Evolutionary conservation across 2,888 invertebrate genomes (phyloP), one percentile per base, ranked within the genome.

Genomic region (Tortrix viridana): DNA sequence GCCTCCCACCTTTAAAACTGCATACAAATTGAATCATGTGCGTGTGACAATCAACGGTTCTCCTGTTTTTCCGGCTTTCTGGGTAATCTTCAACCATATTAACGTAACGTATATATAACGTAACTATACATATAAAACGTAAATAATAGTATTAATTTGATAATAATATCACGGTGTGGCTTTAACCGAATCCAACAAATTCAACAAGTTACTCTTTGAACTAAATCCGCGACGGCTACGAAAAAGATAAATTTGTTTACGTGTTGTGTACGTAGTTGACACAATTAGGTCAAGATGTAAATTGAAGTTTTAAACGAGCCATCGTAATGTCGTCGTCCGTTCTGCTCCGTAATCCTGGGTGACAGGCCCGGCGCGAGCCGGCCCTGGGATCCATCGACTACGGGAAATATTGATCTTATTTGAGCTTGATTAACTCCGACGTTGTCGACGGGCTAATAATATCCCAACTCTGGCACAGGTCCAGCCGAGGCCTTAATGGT

Each of bases 381-480:
- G 78, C 81, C 82, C 82, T 79, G 82, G 81, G 79, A 38, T 82
- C 81, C 83, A 86, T 85, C 85, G 88, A 84, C 85, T 84, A 86
- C 86, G 85, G 84, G 79, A 84, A 88, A 85, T 91, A 92, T 92
- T 86, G 91, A 91, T 91, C 89, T 89, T 90, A 90, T 91, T 90
- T 86, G 89, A 89, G 91, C 86, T 88, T 90, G 91, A 92, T 92
- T 89, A 91, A 89, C 89, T 88, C 88, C 80, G 86, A 86, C 88
- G 88, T 82, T 82, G 88, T 85, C 80, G 85, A 82, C 81, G 86
- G 78, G 86, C 90, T 92, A 92, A 91, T 92, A 92, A 91, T 92
- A 92, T 79, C 82, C 77, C 77, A 79, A 78, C 81, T 80, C 88
- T 91, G 92, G 92, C 92, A 89, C 73, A 65, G 76, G 68, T 86